Evolutionary conservation across 2,888 invertebrate genomes (phyloP), one percentile per base, ranked within the genome.

Genomic region (Antheraea assamensis): DNA sequence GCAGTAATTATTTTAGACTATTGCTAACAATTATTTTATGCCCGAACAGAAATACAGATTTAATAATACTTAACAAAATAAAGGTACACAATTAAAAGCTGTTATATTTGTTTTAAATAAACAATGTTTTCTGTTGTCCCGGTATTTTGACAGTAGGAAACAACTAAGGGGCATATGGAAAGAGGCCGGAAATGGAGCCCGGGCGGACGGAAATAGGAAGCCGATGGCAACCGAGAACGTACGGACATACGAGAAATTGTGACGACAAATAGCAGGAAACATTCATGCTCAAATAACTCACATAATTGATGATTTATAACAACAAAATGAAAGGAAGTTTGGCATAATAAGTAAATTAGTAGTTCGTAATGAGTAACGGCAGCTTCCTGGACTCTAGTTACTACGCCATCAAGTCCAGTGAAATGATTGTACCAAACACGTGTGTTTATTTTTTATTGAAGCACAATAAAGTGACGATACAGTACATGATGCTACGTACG

Each of bases 101-200:
- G 35, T 35, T 5, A n/a, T 24, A 68, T 35, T 58, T 31, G n/a
- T n/a, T 35, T 68, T 7, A 68, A 35, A 35, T 21, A 68, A 68
- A 68, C n/a, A 66, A 68, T 35, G 0, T 19, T 35, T n/a, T 7
- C n/a, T n/a, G 35, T 21, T 30, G 4, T 31, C 30, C 64, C 52
- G 55, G 35, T 55, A 73, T 73, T 70, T 70, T 35, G 70, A 55
- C 58, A 68, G 42, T 73, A 70, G 70, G 55, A 73, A 70, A 58
- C 70, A 70, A 70, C 68, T 73, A 70, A 35, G 71, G 71, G 52
- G 21, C n/a, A 58, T 66, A 74, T 74, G 66, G 71, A 70, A 70
- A 73, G 49, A 71, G 71, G 35, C 72, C 78, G 76, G 76, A 78
- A 76, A 78, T 78, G 76, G 76, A 76, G 73, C 52, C 68, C 66